phyloP scores from a whole-genome alignment of 2,888 invertebrate genomes.

The Rhagonycha fulva region DNA sequence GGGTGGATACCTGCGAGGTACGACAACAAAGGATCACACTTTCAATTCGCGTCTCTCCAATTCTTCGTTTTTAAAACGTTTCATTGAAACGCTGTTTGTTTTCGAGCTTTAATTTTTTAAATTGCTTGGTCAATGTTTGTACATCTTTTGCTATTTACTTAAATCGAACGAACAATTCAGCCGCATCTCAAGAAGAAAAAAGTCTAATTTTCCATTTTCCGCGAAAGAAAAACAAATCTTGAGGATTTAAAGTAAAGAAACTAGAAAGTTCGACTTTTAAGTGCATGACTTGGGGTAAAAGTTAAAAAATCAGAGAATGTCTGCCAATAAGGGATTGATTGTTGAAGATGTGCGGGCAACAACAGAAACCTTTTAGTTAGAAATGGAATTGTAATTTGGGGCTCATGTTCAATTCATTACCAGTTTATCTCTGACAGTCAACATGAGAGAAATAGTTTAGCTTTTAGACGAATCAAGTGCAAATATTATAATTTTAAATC shows the following conservation, averaged over 20 bases:
- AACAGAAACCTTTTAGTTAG: constrained; percentile 56
- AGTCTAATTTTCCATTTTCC: not conserved
- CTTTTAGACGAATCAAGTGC: constrained; percentile 17
- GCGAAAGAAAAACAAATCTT: not conserved
- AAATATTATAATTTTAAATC: constrained; percentile 27
- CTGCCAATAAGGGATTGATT: constrained; percentile 18
- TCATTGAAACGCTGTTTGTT: constrained; percentile 19
- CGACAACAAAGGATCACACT: constrained; percentile 23
- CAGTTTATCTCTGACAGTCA: constrained; percentile 47
- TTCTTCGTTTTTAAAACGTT: constrained; percentile 26
- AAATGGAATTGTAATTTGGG: constrained; percentile 50
- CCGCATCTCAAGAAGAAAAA: not conserved
- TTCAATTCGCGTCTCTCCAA: constrained; percentile 15
- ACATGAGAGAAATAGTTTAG: constrained; percentile 21
- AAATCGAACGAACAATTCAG: constrained; percentile 1
- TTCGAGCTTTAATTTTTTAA: constrained; percentile 20
- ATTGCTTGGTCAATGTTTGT: constrained; percentile 18
- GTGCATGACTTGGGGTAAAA: not conserved
- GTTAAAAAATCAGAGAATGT: constrained; percentile 9
- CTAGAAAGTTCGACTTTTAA: not conserved
- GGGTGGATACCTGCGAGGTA: constrained; percentile 4
- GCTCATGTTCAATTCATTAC: constrained; percentile 57
- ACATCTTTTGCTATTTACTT: not conserved
- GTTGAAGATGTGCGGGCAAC: constrained; percentile 45
- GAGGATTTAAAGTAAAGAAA: not conserved